These are phyloP conservation scores for Xerus inauris DNA, from an alignment of 2,113 vertebrate genomes.

Conservation along the genomic window DNA sequence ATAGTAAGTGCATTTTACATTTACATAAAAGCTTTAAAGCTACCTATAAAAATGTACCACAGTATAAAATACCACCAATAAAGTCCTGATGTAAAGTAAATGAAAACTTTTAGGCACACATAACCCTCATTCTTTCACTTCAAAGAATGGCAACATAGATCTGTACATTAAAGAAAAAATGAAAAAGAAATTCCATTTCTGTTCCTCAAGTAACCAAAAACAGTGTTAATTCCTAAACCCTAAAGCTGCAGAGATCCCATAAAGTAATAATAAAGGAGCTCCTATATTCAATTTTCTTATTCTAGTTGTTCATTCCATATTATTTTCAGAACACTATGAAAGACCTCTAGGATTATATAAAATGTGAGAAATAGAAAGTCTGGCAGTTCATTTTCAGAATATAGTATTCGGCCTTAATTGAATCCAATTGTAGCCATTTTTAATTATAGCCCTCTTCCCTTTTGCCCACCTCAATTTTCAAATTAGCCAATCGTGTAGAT, in stretches of 20 bases:
- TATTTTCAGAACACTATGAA: constrained; percentile 11
- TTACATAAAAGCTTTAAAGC: constrained; percentile 38
- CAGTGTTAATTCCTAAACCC: neutral
- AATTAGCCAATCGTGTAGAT: too few relatives aligned
- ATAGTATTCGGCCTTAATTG: too few relatives aligned
- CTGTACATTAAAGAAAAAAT: neutral
- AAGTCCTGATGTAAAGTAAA: constrained; percentile 25
- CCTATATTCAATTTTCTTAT: neutral
- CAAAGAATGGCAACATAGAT: neutral
- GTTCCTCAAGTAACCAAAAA: neutral
- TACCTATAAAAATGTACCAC: constrained; percentile 32
- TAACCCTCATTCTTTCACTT: neutral
- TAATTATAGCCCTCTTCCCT: too few relatives aligned
- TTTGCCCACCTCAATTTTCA: too few relatives aligned
- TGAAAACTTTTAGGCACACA: neutral
- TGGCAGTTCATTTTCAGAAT: too few relatives aligned
- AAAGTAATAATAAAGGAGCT: neutral
- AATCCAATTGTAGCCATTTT: too few relatives aligned
- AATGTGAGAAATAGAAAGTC: neutral
- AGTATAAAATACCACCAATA: neutral
- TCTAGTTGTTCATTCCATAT: constrained; percentile 5
- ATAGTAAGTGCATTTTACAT: neutral
- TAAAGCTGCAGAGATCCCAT: neutral
- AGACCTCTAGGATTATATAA: neutral
- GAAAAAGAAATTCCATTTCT: constrained; percentile 43